Conservation (phyloP, 2,888 invertebrate genomes). For the Platerodrilus igneus region DNA sequence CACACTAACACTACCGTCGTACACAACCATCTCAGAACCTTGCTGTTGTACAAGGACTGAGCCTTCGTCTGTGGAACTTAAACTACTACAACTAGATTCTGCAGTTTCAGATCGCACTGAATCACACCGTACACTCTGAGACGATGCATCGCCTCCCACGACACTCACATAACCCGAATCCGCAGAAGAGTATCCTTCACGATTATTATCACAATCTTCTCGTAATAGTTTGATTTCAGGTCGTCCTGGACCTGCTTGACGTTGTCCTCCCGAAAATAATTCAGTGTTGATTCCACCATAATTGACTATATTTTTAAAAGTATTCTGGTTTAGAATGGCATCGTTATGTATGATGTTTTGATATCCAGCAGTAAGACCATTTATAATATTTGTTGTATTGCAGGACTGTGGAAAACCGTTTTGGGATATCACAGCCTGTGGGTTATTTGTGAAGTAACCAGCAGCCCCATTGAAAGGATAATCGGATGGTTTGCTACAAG, state of each 20-base stretch:
- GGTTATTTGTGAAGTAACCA: slow-evolving; percentile 24
- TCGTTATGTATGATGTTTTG: slow-evolving; percentile 32
- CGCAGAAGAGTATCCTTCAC: slow-evolving; percentile 29
- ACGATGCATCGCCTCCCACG: slow-evolving; percentile 42
- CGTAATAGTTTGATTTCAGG: slow-evolving; percentile 30
- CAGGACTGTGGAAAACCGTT: slow-evolving; percentile 39
- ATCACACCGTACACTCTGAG: slow-evolving; percentile 49
- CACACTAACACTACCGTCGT: slow-evolving; percentile 46
- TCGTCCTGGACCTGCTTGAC: slow-evolving; percentile 36
- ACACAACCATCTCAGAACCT: slow-evolving; percentile 43
- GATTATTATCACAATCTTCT: slow-evolving; percentile 41
- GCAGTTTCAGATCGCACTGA: slow-evolving; percentile 57
- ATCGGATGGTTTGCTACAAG: slow-evolving; percentile 34
- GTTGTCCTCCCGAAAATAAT: slow-evolving; percentile 32
- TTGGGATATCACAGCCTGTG: slow-evolving; percentile 41
- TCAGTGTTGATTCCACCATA: slow-evolving; percentile 31
- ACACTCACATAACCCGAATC: slow-evolving; percentile 40
- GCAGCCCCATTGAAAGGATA: slow-evolving; percentile 29
- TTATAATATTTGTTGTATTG: slow-evolving; percentile 26
- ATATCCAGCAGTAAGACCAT: slow-evolving; percentile 37
- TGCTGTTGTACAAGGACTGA: slow-evolving; percentile 38
- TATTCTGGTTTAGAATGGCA: slow-evolving; percentile 27
- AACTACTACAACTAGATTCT: slow-evolving; percentile 55
- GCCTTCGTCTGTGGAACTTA: slow-evolving; percentile 49
- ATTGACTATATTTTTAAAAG: slow-evolving; percentile 24